Percentiles rank a stretch among this genome's conserved stretches.
phyloP scores from a whole-genome alignment of 2,113 vertebrate species.

The Ceyx margarethae region DNA sequence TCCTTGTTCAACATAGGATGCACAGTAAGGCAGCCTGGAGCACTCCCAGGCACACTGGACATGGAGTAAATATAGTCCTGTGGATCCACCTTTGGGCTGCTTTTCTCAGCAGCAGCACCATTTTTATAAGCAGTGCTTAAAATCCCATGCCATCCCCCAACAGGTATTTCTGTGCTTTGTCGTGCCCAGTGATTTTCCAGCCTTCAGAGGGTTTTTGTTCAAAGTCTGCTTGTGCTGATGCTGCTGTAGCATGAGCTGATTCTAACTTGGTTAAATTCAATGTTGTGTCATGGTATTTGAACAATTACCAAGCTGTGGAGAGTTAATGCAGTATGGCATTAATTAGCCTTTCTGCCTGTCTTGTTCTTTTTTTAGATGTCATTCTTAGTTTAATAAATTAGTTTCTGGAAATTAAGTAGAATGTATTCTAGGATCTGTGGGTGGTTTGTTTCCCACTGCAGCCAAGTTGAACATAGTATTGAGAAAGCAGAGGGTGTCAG shows the following conservation, averaged over 20 bases:
- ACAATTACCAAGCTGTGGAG: constrained; percentile 69
- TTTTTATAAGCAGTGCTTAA: not conserved
- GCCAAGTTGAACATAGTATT: not conserved
- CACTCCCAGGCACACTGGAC: not conserved
- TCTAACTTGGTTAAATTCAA: constrained; percentile 49
- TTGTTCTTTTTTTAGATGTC: constrained; percentile 69
- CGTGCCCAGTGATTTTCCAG: not conserved
- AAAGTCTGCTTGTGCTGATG: not conserved
- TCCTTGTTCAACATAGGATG: not conserved
- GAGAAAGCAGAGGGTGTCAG: not conserved
- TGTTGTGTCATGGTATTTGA: constrained; percentile 30
- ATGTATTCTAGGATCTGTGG: constrained; percentile 29
- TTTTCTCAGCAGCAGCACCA: not conserved
- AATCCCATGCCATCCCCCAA: not conserved
- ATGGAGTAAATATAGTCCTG: fast-evolving
- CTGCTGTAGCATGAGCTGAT: not conserved
- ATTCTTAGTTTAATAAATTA: constrained; percentile 70
- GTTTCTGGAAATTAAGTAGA: constrained; percentile 59
- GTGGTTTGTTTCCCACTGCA: constrained; percentile 20
- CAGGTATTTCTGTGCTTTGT: not conserved
- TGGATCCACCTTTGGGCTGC: not conserved
- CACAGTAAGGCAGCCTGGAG: not conserved
- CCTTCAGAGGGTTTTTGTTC: not conserved
- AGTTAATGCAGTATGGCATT: constrained; percentile 72
- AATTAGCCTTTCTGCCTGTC: constrained; percentile 74